phyloP scores from a whole-genome alignment of 2,888 invertebrate species.

The Drosophila dives region DNA sequence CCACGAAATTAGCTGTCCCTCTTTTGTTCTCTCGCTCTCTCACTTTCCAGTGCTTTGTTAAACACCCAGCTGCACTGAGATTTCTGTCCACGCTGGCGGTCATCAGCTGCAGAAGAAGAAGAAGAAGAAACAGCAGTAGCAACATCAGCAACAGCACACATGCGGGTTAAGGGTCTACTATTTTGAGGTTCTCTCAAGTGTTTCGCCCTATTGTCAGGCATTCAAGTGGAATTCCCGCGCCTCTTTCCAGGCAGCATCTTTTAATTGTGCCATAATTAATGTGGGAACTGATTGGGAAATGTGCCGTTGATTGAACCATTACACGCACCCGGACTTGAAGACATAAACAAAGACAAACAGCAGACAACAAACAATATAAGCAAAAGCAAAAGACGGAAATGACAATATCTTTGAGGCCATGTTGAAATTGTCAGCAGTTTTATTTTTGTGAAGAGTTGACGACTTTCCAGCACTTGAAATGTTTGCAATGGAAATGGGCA shows the following conservation, averaged over 20 bases:
- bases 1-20: neutral
- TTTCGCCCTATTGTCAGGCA: slow-evolving; percentile 61
- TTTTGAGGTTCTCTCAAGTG: slow-evolving; percentile 54
- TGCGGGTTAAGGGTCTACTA: slow-evolving; percentile 55
- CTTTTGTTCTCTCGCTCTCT: neutral
- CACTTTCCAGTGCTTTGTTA: slow-evolving; percentile 32
- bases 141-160: slow-evolving; percentile 13
- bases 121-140: slow-evolving; percentile 4
- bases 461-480: slow-evolving; percentile 49
- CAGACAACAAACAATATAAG: neutral
- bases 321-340: slow-evolving; percentile 45
- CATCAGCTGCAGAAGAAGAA: slow-evolving; percentile 38
- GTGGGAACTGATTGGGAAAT: slow-evolving; percentile 72
- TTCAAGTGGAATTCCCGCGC: slow-evolving; percentile 74
- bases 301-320: slow-evolving; percentile 70
- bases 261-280: slow-evolving; percentile 79
- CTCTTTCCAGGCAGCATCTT: slow-evolving; percentile 42
- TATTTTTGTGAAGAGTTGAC: slow-evolving; percentile 19
- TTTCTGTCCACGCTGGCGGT: slow-evolving; percentile 76
- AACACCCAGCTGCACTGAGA: slow-evolving; percentile 58
- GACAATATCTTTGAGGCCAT: slow-evolving; percentile 39
- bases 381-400: slow-evolving; percentile 9
- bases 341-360: slow-evolving; percentile 28
- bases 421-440: slow-evolving; percentile 61
- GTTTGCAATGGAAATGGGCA: slow-evolving; percentile 3